Evolutionary conservation across 1,140 invertebrate species (phyloP).

Genomic region (Trichonephila clavata): DNA sequence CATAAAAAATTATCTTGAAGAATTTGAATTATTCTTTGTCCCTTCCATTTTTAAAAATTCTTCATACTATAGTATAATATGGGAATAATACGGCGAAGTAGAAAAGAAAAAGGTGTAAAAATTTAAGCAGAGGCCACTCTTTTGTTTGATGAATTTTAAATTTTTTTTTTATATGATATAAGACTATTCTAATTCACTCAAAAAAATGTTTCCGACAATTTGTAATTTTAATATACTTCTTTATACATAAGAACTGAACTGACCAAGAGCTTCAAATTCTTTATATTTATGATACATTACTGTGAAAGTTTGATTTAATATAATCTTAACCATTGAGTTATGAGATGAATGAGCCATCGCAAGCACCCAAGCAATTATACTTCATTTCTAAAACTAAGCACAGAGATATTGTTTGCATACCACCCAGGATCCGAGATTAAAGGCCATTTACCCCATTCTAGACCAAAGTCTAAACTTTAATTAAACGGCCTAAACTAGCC

Average conservation of each 20-base stretch:
- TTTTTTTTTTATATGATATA: too few relatives aligned
- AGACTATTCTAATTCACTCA: too few relatives aligned
- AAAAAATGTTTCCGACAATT: too few relatives aligned
- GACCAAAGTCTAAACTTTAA: slow-evolving; percentile 46
- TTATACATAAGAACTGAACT: not conserved
- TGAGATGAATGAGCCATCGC: not conserved
- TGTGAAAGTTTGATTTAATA: not conserved
- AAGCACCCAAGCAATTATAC: not conserved
- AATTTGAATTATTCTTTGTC: too few relatives aligned
- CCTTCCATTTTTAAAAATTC: too few relatives aligned
- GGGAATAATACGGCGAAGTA: too few relatives aligned
- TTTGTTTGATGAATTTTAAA: too few relatives aligned
- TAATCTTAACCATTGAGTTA: not conserved
- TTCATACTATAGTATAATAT: too few relatives aligned
- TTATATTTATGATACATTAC: not conserved
- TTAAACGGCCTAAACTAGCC: slow-evolving; percentile 39
- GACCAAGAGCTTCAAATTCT: not conserved
- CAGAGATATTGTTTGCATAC: not conserved
- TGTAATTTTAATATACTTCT: not conserved
- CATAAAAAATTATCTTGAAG: too few relatives aligned
- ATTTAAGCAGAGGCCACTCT: too few relatives aligned
- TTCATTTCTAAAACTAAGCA: slow-evolving; percentile 23
- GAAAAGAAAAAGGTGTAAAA: too few relatives aligned
- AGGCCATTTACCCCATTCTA: not conserved
- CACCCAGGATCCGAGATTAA: not conserved